A percentile compares a stretch with the other conserved stretches of the same genome.
phyloP scores from a whole-genome alignment of 2,888 invertebrate genomes.

The Harpagoxenus sublaevis region DNA sequence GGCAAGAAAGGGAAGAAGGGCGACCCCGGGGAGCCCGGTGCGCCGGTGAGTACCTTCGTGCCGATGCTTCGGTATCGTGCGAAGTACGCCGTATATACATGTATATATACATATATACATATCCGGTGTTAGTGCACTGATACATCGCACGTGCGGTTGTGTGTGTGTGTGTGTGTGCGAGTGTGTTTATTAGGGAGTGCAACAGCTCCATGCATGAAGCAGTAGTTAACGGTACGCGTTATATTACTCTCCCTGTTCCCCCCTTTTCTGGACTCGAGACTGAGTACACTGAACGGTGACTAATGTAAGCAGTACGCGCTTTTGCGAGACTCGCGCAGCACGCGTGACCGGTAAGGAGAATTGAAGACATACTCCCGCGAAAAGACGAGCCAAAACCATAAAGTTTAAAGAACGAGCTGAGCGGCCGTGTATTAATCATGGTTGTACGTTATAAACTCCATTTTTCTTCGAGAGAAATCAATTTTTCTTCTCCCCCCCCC shows the following conservation, averaged over 20 bases:
- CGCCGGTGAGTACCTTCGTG: constrained; percentile 89
- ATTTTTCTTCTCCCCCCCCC: neutral
- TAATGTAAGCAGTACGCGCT: constrained; percentile 34
- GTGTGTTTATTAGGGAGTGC: constrained; percentile 56
- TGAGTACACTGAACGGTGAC: constrained; percentile 5
- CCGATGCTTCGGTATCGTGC: constrained; percentile 10
- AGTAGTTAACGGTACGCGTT: constrained; percentile 60
- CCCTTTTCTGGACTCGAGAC: constrained; percentile 16
- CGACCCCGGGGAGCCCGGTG: constrained; percentile 92
- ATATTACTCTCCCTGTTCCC: neutral
- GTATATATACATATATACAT: neutral
- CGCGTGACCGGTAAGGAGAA: neutral
- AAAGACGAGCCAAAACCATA: neutral
- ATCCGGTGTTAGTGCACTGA: constrained; percentile 47
- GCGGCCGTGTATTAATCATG: constrained; percentile 7
- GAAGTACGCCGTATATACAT: constrained; percentile 27
- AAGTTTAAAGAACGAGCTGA: neutral
- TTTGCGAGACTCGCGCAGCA: neutral
- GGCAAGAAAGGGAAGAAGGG: constrained; percentile 97
- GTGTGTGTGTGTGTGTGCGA: constrained; percentile 56
- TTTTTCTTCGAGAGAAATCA: constrained; percentile 10
- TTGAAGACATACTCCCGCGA: neutral
- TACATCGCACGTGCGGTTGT: constrained; percentile 60
- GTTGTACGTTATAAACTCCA: neutral
- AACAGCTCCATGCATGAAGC: constrained; percentile 65